Base-by-base conservation (phyloP, 2,113 vertebrate genomes). In the Rutilus rutilus region DNA sequence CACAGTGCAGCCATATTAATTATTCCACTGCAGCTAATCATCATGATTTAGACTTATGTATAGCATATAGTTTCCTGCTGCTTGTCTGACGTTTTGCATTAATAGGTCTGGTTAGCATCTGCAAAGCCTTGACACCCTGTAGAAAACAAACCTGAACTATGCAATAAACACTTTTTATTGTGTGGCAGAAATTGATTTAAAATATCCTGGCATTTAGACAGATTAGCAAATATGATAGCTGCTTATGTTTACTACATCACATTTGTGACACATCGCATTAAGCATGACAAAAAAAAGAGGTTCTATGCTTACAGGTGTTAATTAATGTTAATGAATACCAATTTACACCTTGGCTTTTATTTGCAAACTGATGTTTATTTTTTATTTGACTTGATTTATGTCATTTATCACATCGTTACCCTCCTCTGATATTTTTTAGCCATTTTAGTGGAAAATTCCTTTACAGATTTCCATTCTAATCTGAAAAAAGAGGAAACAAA, bases 401-500 rank as follows among this genome's bases (percentile, higher is more conserved):
- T 25, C 0, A 47, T n/a, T 76, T 52, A 30, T 14, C 45, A 87
- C 69, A 84, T n/a, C 11, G 25, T 64, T n/a, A 36, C 42, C 21
- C 14, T 11, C 21, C 27, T 64, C 6, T 27, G n/a, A 8, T 10
- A 10, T 15, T 30, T 45, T 27, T 42, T 62, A 19, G 11, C 5
- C 6, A 23, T 17, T 45, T 79, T n/a, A 4, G 2, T 21, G 19
- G 21, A 6, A 12, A 23, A 23, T 57, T 89, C 89, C 88, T 33
- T 33, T 67, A 17, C 27, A 33, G 50, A 50, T 15, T 50, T 4
- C 11, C 2, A 39, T 39, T 69, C 17, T 39, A 69, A 69, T 69
- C 7, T 5, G 9, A 69, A 69, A 19, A 9, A 69, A 69, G 50
- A 52, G 50, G 50, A 52, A 52, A 52, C 50, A 33, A 21, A 39